phyloP scores from a whole-genome alignment of 2,888 invertebrate genomes.

The Caenorhabditis virilis region DNA sequence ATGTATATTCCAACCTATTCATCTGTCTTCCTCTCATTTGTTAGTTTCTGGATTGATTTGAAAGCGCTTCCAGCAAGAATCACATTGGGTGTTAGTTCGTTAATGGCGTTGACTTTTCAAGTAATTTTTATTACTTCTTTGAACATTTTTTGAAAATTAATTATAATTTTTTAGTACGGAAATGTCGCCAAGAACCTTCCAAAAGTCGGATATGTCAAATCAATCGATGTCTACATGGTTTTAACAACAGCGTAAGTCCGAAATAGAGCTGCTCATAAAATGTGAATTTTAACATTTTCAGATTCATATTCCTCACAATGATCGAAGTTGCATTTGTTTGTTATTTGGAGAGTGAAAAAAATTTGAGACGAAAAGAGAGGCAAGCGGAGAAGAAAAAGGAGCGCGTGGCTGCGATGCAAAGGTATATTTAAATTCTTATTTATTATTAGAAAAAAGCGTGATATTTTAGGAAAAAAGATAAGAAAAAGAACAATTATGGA shows the following conservation, averaged over 20 bases:
- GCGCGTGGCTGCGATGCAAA: slow-evolving; percentile 35
- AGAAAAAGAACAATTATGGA: slow-evolving; percentile 41
- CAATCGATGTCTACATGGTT: slow-evolving; percentile 64
- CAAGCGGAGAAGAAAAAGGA: slow-evolving; percentile 46
- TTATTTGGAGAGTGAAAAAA: slow-evolving; percentile 53
- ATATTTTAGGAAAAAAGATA: slow-evolving; percentile 26
- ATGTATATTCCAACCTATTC: slow-evolving; percentile 66
- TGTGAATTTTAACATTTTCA: slow-evolving; percentile 15
- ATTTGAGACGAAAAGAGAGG: slow-evolving; percentile 38
- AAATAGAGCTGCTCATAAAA: slow-evolving; percentile 2
- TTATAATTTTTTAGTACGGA: slow-evolving; percentile 56
- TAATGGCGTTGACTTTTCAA: slow-evolving; percentile 64
- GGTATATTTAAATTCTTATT: slow-evolving; percentile 3
- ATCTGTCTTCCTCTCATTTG: slow-evolving; percentile 60
- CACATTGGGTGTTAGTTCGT: slow-evolving; percentile 59
- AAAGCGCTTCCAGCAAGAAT: slow-evolving; percentile 64
- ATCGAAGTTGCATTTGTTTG: slow-evolving; percentile 64
- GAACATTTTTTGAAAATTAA: background rate
- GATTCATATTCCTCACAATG: slow-evolving; percentile 64
- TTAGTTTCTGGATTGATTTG: slow-evolving; percentile 65
- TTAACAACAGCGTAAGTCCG: slow-evolving; percentile 55
- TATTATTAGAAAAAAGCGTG: background rate
- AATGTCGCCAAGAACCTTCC: slow-evolving; percentile 64
- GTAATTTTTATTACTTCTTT: slow-evolving; percentile 8
- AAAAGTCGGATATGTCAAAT: slow-evolving; percentile 65